These are phyloP conservation scores for Laspeyria flexula DNA, from an alignment of 2,888 invertebrate species.

Conservation along the genomic window DNA sequence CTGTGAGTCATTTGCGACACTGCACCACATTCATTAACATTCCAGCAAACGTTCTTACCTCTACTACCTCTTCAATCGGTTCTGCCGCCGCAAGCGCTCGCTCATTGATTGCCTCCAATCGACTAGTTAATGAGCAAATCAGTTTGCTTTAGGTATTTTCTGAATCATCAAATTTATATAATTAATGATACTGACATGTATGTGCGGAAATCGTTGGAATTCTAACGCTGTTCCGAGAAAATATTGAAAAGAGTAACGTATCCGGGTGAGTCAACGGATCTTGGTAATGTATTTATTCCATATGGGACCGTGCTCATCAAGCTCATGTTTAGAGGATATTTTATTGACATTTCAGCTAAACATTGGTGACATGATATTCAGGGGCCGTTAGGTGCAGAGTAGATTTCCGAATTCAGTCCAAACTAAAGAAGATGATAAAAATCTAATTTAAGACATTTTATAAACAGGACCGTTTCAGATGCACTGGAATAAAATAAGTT, in stretches of 20 bases:
- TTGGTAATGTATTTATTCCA: neutral
- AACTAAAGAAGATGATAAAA: too few relatives aligned
- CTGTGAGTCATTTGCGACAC: constrained; percentile 75
- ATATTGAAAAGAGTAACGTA: constrained; percentile 44
- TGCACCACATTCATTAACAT: constrained; percentile 77
- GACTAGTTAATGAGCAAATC: constrained; percentile 58
- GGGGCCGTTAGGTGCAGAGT: too few relatives aligned
- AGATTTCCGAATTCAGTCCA: too few relatives aligned
- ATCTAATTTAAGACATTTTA: too few relatives aligned
- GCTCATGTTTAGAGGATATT: too few relatives aligned
- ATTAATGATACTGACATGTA: constrained; percentile 45
- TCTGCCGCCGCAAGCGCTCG: constrained; percentile 31
- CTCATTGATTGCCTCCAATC: constrained; percentile 56
- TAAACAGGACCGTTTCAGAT: neutral
- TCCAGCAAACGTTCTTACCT: constrained; percentile 61
- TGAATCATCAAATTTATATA: constrained; percentile 58
- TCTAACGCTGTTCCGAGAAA: constrained; percentile 49
- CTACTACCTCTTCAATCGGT: constrained; percentile 59
- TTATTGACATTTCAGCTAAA: too few relatives aligned
- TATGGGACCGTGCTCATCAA: too few relatives aligned
- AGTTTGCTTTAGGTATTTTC: constrained; percentile 40
- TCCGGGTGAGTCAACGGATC: constrained; percentile 40
- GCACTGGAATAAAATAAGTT: neutral
- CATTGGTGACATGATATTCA: too few relatives aligned
- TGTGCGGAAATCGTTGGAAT: constrained; percentile 56